phyloP scores from a whole-genome alignment of 2,113 vertebrate species.

The Plectropomus leopardus region DNA sequence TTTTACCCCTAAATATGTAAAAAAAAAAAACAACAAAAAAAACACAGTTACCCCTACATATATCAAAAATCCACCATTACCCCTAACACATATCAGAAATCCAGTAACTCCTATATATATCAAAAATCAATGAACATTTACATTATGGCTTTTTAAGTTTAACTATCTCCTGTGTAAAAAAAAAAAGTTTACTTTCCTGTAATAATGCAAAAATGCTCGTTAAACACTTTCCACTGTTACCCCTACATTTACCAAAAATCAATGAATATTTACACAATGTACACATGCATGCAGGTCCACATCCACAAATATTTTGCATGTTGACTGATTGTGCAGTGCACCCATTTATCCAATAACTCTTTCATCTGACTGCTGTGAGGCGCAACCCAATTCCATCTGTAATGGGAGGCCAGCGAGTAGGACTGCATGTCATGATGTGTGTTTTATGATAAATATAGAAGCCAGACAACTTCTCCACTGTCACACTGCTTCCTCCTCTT shows the following conservation, averaged over 20 bases:
- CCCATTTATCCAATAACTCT: conserved; percentile 57
- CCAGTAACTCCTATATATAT: too few relatives aligned
- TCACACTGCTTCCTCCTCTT: conserved; percentile 69
- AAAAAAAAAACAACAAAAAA: too few relatives aligned
- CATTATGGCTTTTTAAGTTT: neutral
- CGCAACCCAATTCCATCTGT: conserved; percentile 62
- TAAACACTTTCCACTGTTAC: neutral
- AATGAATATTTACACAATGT: conserved; percentile 1
- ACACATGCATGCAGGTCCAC: conserved; percentile 19
- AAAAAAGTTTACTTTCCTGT: too few relatives aligned
- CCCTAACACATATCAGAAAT: too few relatives aligned
- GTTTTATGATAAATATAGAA: conserved; percentile 78
- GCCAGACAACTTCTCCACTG: conserved; percentile 68
- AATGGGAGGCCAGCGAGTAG: conserved; percentile 58
- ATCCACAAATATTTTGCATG: conserved; percentile 41
- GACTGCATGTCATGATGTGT: conserved; percentile 55
- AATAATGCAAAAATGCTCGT: neutral
- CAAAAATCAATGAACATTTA: too few relatives aligned
- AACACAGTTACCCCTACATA: too few relatives aligned
- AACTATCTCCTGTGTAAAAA: neutral
- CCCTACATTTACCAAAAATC: neutral
- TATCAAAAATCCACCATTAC: too few relatives aligned
- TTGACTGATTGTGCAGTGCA: conserved; percentile 55
- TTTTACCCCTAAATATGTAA: neutral
- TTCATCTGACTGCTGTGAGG: conserved; percentile 48